These are phyloP conservation scores for Spodoptera picta DNA, from an alignment of 2,888 invertebrate genomes.

Conservation along the genomic window DNA sequence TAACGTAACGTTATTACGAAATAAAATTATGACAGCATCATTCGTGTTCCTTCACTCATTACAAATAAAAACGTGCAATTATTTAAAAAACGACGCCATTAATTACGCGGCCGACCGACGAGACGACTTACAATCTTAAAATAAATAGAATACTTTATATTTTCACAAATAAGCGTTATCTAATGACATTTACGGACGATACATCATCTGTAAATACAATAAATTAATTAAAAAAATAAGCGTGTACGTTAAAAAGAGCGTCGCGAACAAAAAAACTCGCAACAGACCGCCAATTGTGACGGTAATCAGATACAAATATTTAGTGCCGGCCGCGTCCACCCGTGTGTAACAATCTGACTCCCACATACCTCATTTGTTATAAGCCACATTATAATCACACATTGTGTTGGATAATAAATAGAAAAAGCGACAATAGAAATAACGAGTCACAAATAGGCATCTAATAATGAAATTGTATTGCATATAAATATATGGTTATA, in stretches of 20 bases:
- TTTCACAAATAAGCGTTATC: slow-evolving; percentile 8
- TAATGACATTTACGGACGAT: slow-evolving; percentile 41
- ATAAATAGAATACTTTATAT: slow-evolving; percentile 41
- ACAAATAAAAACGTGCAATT: slow-evolving; percentile 56
- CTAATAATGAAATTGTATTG: slow-evolving; percentile 87
- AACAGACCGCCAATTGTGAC: slow-evolving; percentile 51
- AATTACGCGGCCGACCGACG: slow-evolving; percentile 38
- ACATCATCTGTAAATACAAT: slow-evolving; percentile 49
- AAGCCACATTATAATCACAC: slow-evolving; percentile 86
- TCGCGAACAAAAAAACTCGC: slow-evolving; percentile 38
- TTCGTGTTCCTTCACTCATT: slow-evolving; percentile 55
- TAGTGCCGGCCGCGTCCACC: slow-evolving; percentile 59
- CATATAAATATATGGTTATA: slow-evolving; percentile 84
- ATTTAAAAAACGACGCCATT: slow-evolving; percentile 54
- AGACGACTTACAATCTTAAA: slow-evolving; percentile 41
- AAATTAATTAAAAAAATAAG: slow-evolving; percentile 55
- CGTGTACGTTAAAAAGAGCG: slow-evolving; percentile 30
- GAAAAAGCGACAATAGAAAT: slow-evolving; percentile 87
- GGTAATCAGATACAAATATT: slow-evolving; percentile 59
- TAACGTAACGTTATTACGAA: slow-evolving; percentile 49
- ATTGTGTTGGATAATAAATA: slow-evolving; percentile 86
- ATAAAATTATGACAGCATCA: slow-evolving; percentile 54
- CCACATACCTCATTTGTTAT: slow-evolving; percentile 83
- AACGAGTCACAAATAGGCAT: slow-evolving; percentile 85
- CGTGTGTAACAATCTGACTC: slow-evolving; percentile 79